Evolutionary conservation across 2,113 vertebrate species (phyloP).

Genomic region (Scalopus aquaticus): DNA sequence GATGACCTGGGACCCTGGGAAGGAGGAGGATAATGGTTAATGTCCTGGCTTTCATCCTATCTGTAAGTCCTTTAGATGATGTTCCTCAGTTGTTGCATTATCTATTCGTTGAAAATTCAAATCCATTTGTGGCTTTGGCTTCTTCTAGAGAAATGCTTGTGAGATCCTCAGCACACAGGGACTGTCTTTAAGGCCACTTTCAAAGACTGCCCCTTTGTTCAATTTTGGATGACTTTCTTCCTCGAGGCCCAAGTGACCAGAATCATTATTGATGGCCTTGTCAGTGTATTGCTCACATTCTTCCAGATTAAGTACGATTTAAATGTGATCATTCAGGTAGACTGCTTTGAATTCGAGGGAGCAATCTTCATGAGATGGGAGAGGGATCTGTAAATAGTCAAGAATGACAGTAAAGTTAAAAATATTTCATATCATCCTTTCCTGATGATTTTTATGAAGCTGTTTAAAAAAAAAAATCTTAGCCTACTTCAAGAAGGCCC

Average conservation of each 20-base stretch:
- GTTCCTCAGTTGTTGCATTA: slow-evolving; percentile 30
- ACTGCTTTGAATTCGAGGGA: slow-evolving; percentile 57
- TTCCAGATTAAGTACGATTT: slow-evolving; percentile 43
- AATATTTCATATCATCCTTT: neutral
- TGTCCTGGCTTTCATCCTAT: neutral
- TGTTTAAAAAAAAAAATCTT: neutral
- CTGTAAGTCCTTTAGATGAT: neutral
- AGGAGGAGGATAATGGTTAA: neutral
- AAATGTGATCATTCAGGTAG: slow-evolving; percentile 35
- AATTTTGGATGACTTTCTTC: slow-evolving; percentile 55
- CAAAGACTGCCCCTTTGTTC: slow-evolving; percentile 9
- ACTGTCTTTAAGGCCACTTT: neutral
- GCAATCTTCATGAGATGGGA: neutral
- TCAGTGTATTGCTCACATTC: slow-evolving; percentile 33
- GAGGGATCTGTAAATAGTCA: neutral
- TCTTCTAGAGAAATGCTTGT: neutral
- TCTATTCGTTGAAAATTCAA: slow-evolving; percentile 63
- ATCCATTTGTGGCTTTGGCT: neutral
- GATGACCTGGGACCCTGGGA: neutral
- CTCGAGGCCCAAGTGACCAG: neutral
- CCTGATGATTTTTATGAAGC: slow-evolving; percentile 52
- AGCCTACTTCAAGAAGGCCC: neutral
- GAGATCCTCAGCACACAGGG: neutral
- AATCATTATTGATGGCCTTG: slow-evolving; percentile 46
- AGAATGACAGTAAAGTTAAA: slow-evolving; percentile 18